These are phyloP conservation scores for Vidua macroura DNA, from an alignment of 2,113 vertebrate genomes.

Conservation along the genomic window DNA sequence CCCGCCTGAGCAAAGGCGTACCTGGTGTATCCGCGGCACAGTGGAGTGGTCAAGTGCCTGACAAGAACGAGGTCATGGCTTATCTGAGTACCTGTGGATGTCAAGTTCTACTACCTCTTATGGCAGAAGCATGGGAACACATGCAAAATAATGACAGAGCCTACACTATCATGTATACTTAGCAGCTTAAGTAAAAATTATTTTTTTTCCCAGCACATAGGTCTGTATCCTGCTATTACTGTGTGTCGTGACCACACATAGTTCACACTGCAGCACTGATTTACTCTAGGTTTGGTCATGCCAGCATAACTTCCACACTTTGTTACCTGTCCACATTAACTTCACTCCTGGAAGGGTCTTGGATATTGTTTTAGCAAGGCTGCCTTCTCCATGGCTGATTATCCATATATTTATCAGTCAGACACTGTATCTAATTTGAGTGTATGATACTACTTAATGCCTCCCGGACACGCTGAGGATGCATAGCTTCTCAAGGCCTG, in stretches of 20 bases:
- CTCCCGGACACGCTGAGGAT: neutral
- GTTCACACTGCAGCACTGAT: neutral
- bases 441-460: neutral
- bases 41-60: neutral
- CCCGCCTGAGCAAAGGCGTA: fast-evolving
- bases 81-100: neutral
- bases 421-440: neutral
- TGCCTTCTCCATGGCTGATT: neutral
- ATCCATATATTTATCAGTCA: neutral
- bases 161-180: fast-evolving
- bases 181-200: neutral
- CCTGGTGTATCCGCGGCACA: fast-evolving
- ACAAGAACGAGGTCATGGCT: fast-evolving
- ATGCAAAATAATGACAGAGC: neutral
- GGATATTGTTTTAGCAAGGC: neutral
- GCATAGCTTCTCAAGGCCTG: fast-evolving
- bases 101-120: neutral
- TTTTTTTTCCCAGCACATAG: fast-evolving
- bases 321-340: neutral
- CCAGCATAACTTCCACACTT: neutral
- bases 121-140: neutral
- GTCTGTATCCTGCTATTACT: neutral
- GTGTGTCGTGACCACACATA: fast-evolving
- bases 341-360: neutral
- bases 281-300: neutral